phyloP scores from a whole-genome alignment of 2,113 vertebrate species.

The Herpetotheres cachinnans region DNA sequence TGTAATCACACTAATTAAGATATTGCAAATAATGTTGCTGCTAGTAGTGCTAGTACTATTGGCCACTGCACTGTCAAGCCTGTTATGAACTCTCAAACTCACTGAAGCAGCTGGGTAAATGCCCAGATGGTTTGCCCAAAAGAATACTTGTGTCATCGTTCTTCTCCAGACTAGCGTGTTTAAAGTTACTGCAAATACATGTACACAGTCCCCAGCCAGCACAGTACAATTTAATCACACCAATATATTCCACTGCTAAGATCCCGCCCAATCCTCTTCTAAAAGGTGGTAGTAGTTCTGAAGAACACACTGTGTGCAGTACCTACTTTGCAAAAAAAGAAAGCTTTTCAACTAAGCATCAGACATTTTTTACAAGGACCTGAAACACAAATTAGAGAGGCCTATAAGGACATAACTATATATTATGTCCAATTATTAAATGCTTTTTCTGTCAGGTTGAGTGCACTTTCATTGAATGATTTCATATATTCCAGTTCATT shows the following conservation, averaged over 20 bases:
- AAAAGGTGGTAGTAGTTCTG: conserved; percentile 14
- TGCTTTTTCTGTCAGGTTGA: background rate
- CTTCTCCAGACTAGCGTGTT: background rate
- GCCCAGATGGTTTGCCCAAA: background rate
- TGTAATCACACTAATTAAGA: background rate
- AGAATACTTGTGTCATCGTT: background rate
- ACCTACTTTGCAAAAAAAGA: conserved; percentile 2
- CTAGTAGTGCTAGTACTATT: background rate
- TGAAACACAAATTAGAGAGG: conserved; percentile 43
- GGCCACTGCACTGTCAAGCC: background rate
- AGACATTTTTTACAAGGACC: conserved; percentile 27
- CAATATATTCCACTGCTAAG: background rate
- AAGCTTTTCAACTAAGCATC: conserved; percentile 31
- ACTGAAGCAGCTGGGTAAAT: background rate
- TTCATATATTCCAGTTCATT: background rate
- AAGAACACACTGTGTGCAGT: background rate
- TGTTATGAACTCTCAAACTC: background rate
- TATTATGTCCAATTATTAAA: conserved; percentile 46
- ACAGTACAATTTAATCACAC: background rate
- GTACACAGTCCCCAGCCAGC: background rate
- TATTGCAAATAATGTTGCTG: background rate
- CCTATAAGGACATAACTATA: conserved; percentile 7
- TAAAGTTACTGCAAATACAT: background rate
- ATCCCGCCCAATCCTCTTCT: background rate
- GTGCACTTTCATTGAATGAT: background rate